These are phyloP conservation scores for Drosophila nebulosa DNA, from an alignment of 1,140 invertebrate species.

Conservation along the genomic window DNA sequence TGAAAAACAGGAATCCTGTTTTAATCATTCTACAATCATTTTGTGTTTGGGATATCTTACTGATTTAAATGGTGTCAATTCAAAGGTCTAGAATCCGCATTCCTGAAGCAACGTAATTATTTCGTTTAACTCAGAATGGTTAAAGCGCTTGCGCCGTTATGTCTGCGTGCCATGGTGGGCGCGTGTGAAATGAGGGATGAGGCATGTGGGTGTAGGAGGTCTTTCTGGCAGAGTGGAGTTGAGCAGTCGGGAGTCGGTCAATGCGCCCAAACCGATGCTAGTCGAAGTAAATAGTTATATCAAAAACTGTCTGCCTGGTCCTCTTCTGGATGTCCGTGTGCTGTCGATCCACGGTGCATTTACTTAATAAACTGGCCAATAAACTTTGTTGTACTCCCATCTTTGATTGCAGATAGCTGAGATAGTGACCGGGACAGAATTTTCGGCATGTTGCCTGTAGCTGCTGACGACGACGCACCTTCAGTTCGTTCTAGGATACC, in stretches of 20 bases:
- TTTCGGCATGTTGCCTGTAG: conserved; percentile 29
- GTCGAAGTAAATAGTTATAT: neutral
- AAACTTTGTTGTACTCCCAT: neutral
- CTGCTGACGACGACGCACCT: neutral
- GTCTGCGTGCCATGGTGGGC: neutral
- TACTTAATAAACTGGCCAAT: neutral
- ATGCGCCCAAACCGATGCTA: conserved; percentile 10
- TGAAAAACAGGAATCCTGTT: too few relatives aligned
- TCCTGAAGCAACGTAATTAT: neutral
- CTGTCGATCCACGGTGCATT: neutral
- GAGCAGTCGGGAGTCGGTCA: conserved; percentile 5
- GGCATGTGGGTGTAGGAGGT: neutral
- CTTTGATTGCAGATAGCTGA: conserved; percentile 17
- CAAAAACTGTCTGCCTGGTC: neutral
- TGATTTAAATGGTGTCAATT: neutral
- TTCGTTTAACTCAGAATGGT: neutral
- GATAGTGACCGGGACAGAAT: neutral
- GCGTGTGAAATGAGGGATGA: neutral
- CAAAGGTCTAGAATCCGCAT: neutral
- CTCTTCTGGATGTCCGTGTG: neutral
- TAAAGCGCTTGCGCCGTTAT: neutral
- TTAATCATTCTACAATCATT: too few relatives aligned
- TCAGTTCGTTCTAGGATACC: conserved; percentile 11
- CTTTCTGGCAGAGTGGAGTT: neutral
- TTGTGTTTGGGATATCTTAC: too few relatives aligned